These are phyloP conservation scores for Steinernema carpocapsae DNA, from an alignment of 2,888 invertebrate genomes.

Conservation along the genomic window DNA sequence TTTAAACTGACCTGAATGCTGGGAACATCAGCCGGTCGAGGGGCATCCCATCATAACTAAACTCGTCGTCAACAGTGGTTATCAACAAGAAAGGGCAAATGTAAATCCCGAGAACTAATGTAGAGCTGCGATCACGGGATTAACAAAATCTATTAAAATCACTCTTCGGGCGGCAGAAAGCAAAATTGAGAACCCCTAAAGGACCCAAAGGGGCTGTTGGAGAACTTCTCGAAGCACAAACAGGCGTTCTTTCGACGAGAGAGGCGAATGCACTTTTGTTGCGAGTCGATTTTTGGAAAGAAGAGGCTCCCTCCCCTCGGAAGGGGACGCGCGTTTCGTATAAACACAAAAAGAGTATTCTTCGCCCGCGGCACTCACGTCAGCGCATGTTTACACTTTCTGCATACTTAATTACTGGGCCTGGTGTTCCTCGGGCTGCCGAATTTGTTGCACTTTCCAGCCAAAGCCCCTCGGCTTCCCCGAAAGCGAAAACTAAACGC, in stretches of 20 bases:
- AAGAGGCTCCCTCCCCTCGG: not conserved
- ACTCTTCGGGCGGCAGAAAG: too few relatives aligned
- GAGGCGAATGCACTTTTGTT: conserved; percentile 16
- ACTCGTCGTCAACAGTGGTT: too few relatives aligned
- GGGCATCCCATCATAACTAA: too few relatives aligned
- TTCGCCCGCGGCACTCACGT: conserved; percentile 31
- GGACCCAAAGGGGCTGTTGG: not conserved
- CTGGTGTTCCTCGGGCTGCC: conserved; percentile 20
- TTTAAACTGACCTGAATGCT: too few relatives aligned
- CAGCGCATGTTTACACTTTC: conserved; percentile 31
- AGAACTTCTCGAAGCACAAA: not conserved
- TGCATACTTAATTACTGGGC: conserved; percentile 29
- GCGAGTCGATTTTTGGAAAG: conserved; percentile 34
- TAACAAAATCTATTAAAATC: too few relatives aligned
- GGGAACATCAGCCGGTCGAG: too few relatives aligned
- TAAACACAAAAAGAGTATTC: conserved; percentile 33
- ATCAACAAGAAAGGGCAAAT: too few relatives aligned
- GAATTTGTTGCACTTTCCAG: conserved; percentile 21
- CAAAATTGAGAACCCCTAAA: too few relatives aligned
- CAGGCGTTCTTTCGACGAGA: not conserved
- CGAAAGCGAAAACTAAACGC: too few relatives aligned
- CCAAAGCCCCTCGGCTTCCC: not conserved
- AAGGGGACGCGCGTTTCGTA: not conserved
- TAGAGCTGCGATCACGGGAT: too few relatives aligned
- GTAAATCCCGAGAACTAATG: too few relatives aligned